Base-by-base conservation (phyloP, 2,113 vertebrate species). In the Tragelaphus scriptus region DNA sequence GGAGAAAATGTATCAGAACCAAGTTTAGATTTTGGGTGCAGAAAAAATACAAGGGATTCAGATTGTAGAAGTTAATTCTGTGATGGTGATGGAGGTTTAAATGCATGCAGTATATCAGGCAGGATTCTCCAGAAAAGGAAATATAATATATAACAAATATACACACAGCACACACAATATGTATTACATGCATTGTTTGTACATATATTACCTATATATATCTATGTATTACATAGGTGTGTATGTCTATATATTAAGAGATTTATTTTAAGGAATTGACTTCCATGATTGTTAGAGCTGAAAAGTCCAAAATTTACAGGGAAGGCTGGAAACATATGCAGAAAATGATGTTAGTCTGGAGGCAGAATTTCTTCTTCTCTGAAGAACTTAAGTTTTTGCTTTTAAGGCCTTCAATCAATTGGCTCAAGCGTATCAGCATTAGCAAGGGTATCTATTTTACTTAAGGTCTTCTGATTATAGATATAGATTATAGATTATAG, bases 251-350 rank as follows among this genome's bases (percentile, higher is more conserved):
- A 44, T 36, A 55, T 82, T 25, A 68, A 92, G 56, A 93, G n/a
- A 81, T 77, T 91, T 95, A 85, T 86, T 94, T 96, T 92, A 90
- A 92, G 44, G 8, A 89, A 65, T 61, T 92, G 85, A 10, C 28
- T 94, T 53, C 30, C 26, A 11, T 15, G 28, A 51, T 80, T 94
- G 28, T 36, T 3, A 17, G 59, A 8, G 23, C 32, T 95, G 44
- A 17, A 44, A 92, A 91, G 59, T 40, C 1, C 19, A 65, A 55
- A 85, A 86, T 68, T 30, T 68, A 16, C 53, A 91, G 91, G 51
- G 5, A 4, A 91, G 49, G 32, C 51, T 36, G 9, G 30, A 92
- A 96, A 49, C 26, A 40, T 8, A 91, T 30, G 65, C 26, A 80
- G 47, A 9, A 81, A 40, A 15, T 81, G 5, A 89, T 75, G 7